Evolutionary conservation across 2,888 invertebrate species (phyloP).

Genomic region (Aleiodes alternator): DNA sequence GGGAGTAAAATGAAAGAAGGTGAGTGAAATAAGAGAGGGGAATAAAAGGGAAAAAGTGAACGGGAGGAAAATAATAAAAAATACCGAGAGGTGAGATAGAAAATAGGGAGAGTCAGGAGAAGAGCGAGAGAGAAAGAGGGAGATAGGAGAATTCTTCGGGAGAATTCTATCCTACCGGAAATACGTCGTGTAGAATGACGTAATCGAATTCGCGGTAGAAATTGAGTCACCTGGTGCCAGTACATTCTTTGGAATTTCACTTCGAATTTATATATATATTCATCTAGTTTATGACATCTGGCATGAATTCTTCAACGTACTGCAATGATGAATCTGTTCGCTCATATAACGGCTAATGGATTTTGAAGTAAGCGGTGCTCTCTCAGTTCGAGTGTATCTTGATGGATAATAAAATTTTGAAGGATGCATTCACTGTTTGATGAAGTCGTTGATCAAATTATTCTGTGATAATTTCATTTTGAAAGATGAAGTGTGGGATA

Average conservation of each 20-base stretch:
- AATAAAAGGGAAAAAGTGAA: background rate
- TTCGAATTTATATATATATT: constrained; percentile 20
- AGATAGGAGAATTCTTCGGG: constrained; percentile 27
- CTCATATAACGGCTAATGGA: too few species aligned
- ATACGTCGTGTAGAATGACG: constrained; percentile 56
- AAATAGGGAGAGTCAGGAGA: constrained; percentile 5
- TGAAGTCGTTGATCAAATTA: too few species aligned
- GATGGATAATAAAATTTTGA: too few species aligned
- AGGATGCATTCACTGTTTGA: too few species aligned
- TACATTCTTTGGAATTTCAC: constrained; percentile 16
- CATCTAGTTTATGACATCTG: constrained; percentile 5
- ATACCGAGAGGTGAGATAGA: constrained; percentile 7
- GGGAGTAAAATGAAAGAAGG: constrained; percentile 10
- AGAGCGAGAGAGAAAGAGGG: constrained; percentile 12
- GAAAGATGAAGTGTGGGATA: too few species aligned
- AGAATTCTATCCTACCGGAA: constrained; percentile 47
- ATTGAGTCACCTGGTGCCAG: constrained; percentile 52
- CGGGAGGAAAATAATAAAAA: constrained; percentile 17
- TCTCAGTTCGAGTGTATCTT: too few species aligned
- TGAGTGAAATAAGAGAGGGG: constrained; percentile 17
- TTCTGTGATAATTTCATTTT: too few species aligned
- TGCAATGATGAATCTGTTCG: background rate
- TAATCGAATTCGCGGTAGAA: constrained; percentile 58
- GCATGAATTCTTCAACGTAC: background rate
- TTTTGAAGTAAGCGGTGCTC: too few species aligned